These are phyloP conservation scores for Phataginus tricuspis DNA, from an alignment of 2,797 vertebrate genomes.

Conservation along the genomic window DNA sequence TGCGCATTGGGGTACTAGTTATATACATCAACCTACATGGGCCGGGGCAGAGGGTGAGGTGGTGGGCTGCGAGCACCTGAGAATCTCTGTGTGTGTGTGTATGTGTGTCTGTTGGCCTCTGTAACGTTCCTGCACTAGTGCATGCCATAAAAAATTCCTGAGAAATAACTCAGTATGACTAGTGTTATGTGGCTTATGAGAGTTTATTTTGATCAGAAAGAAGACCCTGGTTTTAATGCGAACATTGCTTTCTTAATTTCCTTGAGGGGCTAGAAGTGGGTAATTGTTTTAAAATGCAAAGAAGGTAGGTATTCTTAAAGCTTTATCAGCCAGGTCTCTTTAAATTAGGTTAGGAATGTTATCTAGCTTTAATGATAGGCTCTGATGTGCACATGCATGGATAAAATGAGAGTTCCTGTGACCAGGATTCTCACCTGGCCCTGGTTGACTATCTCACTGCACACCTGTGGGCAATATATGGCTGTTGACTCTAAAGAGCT, in stretches of 20 bases:
- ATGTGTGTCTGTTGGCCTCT: background rate
- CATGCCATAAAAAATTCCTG: background rate
- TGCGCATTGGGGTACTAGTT: background rate
- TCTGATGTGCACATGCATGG: background rate
- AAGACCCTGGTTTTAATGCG: background rate
- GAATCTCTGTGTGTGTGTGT: background rate
- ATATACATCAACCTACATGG: background rate
- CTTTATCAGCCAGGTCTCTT: slow-evolving; percentile 13
- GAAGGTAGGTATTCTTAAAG: slow-evolving; percentile 30
- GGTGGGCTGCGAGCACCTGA: background rate
- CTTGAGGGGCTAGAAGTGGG: background rate
- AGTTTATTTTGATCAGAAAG: background rate
- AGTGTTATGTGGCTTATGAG: background rate
- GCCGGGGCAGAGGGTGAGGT: background rate
- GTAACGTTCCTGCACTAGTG: no score
- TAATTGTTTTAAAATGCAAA: slow-evolving; percentile 46
- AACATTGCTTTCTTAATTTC: slow-evolving; percentile 27
- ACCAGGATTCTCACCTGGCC: no score
- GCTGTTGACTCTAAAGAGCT: no score
- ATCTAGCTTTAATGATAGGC: background rate
- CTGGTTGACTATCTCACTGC: no score
- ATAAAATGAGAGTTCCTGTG: no score
- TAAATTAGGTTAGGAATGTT: slow-evolving; percentile 13
- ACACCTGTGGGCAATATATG: no score
- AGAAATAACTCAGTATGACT: background rate